Conservation (phyloP, 2,797 vertebrate species). For the Chaunax sp. region DNA sequence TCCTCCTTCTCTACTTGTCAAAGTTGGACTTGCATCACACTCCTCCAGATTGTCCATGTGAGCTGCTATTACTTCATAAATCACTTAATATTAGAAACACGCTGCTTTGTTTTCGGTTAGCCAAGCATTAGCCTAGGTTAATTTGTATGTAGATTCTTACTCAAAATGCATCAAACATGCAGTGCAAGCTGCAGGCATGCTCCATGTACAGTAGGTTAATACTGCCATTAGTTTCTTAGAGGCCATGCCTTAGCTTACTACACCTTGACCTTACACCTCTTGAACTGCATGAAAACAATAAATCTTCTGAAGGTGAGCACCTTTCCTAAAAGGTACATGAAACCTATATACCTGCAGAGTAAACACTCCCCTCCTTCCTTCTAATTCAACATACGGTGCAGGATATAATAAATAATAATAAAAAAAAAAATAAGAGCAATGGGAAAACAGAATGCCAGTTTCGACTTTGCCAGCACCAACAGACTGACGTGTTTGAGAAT, state of each 20-base stretch:
- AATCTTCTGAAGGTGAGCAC: neutral
- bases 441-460: slow-evolving; percentile 58
- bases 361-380: slow-evolving; percentile 7
- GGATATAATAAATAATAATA: slow-evolving; percentile 28
- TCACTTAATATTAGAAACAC: neutral
- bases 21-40: neutral
- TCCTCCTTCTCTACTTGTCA: neutral
- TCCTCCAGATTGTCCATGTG: neutral
- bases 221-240: neutral
- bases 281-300: slow-evolving; percentile 22
- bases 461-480: slow-evolving; percentile 50
- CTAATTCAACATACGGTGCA: slow-evolving; percentile 22
- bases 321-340: slow-evolving; percentile 2
- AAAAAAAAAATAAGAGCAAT: slow-evolving; percentile 32
- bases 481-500: slow-evolving; percentile 72
- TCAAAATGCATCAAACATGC: neutral
- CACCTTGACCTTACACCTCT: slow-evolving; percentile 7
- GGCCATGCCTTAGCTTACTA: neutral
- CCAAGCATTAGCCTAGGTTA: slow-evolving; percentile 6
- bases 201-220: slow-evolving; percentile 4
- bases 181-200: neutral
- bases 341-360: slow-evolving; percentile 7
- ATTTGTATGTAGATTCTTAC: slow-evolving; percentile 6
- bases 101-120: slow-evolving; percentile 18
- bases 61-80: slow-evolving; percentile 9